Evolutionary conservation across 1,140 invertebrate genomes (phyloP).

Genomic region (Cheumatopsyche charites): DNA sequence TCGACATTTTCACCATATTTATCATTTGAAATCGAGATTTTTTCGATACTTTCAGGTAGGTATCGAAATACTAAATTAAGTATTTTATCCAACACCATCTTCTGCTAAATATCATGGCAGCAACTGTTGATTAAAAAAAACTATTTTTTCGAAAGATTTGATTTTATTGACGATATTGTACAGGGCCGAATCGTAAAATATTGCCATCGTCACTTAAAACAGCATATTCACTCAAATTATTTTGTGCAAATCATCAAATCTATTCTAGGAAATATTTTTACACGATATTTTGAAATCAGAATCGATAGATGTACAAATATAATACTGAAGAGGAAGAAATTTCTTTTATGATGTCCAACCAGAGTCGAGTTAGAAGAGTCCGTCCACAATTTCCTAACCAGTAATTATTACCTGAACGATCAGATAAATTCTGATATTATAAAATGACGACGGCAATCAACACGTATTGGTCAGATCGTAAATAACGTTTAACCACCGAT

Average conservation of each 20-base stretch:
- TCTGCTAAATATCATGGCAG: constrained; percentile 36
- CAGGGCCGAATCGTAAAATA: constrained; percentile 23
- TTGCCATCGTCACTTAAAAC: too few species aligned
- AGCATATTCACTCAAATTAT: too few species aligned
- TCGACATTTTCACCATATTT: background rate
- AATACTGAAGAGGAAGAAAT: too few species aligned
- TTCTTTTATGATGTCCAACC: too few species aligned
- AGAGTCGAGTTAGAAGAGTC: background rate
- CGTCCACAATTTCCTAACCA: constrained; percentile 7
- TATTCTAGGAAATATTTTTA: too few species aligned
- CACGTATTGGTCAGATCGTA: constrained; percentile 40
- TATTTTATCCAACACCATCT: constrained; percentile 45
- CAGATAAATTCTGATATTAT: constrained; percentile 44
- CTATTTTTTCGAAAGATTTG: constrained; percentile 29
- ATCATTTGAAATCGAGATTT: background rate
- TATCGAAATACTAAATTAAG: constrained; percentile 43
- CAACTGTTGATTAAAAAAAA: constrained; percentile 42
- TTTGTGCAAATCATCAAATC: too few species aligned
- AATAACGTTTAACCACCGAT: constrained; percentile 42
- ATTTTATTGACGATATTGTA: constrained; percentile 30
- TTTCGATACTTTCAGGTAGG: background rate
- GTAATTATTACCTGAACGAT: constrained; percentile 42
- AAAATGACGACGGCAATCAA: constrained; percentile 45
- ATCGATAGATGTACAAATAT: too few species aligned
- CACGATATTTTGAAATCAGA: too few species aligned